These are phyloP conservation scores for Manacus vitellinus DNA, from an alignment of 2,113 vertebrate genomes.

Conservation along the genomic window DNA sequence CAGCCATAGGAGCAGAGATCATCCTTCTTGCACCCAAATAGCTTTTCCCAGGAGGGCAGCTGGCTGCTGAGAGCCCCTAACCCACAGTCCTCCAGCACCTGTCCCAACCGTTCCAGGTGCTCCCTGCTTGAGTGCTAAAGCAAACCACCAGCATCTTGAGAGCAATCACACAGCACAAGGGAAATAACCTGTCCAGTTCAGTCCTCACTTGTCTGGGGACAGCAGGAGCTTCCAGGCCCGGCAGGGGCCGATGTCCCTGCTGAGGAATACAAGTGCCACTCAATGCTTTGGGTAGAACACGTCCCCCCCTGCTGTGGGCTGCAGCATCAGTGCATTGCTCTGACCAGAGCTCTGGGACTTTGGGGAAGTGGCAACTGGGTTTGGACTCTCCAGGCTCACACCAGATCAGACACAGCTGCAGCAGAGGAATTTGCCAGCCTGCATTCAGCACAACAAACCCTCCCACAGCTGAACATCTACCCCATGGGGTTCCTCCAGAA, in stretches of 20 bases:
- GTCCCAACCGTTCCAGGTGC: background rate
- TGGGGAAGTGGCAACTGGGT: background rate
- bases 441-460: background rate
- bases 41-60: background rate
- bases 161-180: background rate
- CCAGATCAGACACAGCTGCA: background rate
- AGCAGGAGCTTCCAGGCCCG: background rate
- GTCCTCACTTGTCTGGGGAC: accelerated
- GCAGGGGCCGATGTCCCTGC: no score
- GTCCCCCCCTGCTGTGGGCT: background rate
- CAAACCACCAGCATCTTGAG: background rate
- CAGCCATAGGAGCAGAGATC: background rate
- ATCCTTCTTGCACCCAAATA: background rate
- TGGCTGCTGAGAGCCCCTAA: background rate
- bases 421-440: background rate
- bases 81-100: background rate
- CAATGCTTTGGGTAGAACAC: background rate
- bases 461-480: background rate
- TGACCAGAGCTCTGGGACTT: background rate
- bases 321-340: background rate
- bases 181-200: background rate
- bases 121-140: background rate
- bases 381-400: background rate
- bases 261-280: background rate
- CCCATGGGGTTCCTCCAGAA: background rate